Percentiles rank a stretch among this genome's conserved stretches.
Evolutionary conservation across 2,888 invertebrate species (phyloP).

Genomic region (Bombyx huttoni): DNA sequence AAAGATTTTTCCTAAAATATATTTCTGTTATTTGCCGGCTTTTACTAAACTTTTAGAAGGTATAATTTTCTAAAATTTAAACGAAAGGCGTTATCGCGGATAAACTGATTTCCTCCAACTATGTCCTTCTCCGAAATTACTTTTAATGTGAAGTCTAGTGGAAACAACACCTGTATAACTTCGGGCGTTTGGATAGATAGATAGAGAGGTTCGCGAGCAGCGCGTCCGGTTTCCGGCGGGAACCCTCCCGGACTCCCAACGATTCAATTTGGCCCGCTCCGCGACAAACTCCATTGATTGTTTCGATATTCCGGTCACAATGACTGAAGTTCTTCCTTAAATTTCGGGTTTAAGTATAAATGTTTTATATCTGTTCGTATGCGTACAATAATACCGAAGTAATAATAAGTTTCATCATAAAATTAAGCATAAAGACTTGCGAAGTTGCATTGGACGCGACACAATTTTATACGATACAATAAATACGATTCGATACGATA

Average conservation of each 20-base stretch:
- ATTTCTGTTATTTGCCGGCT: too few relatives aligned
- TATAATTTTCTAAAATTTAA: not conserved
- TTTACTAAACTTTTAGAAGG: not conserved
- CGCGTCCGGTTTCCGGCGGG: constrained; percentile 55
- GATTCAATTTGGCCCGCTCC: constrained; percentile 58
- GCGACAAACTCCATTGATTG: constrained; percentile 66
- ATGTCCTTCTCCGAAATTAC: not conserved
- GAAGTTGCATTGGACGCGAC: too few relatives aligned
- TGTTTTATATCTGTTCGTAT: not conserved
- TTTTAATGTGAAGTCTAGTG: not conserved
- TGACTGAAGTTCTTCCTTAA: constrained; percentile 9
- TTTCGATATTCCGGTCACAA: constrained; percentile 65
- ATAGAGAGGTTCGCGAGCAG: constrained; percentile 37
- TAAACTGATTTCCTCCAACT: not conserved
- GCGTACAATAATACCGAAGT: not conserved
- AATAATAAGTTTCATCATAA: not conserved
- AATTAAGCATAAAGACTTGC: too few relatives aligned
- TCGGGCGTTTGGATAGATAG: constrained; percentile 27
- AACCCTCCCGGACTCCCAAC: constrained; percentile 26
- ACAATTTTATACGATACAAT: too few relatives aligned
- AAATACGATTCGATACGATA: too few relatives aligned
- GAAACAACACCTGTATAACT: constrained; percentile 7
- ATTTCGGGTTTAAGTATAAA: not conserved
- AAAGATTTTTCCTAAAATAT: too few relatives aligned
- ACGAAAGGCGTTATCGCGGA: not conserved